Percentiles rank a stretch among this genome's conserved stretches.
Conservation (phyloP, 2,113 vertebrate genomes). For the Cololabis saira region DNA sequence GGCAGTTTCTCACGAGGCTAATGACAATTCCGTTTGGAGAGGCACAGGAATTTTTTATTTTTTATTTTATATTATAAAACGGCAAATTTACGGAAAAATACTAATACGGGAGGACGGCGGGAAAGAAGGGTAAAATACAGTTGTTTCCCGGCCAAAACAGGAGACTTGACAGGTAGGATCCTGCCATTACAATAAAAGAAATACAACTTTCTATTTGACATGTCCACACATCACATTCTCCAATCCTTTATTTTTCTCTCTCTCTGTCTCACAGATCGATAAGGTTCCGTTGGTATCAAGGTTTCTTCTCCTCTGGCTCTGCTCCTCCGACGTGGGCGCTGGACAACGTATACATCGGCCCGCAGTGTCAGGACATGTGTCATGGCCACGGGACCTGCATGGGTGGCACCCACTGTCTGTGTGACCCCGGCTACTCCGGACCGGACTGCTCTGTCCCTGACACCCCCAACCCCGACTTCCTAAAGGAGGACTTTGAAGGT, state of each 20-base stretch:
- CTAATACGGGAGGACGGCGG: too few species aligned
- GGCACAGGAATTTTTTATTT: too few species aligned
- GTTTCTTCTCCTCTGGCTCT: conserved; percentile 89
- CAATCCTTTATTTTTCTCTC: background rate
- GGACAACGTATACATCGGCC: conserved; percentile 94
- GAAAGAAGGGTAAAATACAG: too few species aligned
- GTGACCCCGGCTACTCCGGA: conserved; percentile 91
- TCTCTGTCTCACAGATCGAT: conserved; percentile 83
- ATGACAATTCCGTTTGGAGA: too few species aligned
- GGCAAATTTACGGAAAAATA: too few species aligned
- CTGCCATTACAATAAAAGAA: too few species aligned
- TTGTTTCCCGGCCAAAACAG: too few species aligned
- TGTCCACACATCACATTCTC: too few species aligned
- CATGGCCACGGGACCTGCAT: conserved; percentile 91
- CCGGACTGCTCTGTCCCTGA: conserved; percentile 90
- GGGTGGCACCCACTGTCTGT: conserved; percentile 90
- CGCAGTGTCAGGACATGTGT: conserved; percentile 98
- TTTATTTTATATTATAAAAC: too few species aligned
- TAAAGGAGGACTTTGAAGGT: conserved; percentile 99
- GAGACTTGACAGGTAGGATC: too few species aligned
- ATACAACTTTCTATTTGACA: too few species aligned
- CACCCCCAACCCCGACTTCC: conserved; percentile 92
- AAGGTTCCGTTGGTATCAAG: conserved; percentile 98
- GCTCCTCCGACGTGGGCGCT: conserved; percentile 95
- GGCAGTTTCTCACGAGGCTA: too few species aligned